A percentile compares a stretch with the other conserved stretches of the same genome.
Evolutionary conservation across 2,113 vertebrate species (phyloP).

Genomic region (Pseudolaguvia tuberculata): DNA sequence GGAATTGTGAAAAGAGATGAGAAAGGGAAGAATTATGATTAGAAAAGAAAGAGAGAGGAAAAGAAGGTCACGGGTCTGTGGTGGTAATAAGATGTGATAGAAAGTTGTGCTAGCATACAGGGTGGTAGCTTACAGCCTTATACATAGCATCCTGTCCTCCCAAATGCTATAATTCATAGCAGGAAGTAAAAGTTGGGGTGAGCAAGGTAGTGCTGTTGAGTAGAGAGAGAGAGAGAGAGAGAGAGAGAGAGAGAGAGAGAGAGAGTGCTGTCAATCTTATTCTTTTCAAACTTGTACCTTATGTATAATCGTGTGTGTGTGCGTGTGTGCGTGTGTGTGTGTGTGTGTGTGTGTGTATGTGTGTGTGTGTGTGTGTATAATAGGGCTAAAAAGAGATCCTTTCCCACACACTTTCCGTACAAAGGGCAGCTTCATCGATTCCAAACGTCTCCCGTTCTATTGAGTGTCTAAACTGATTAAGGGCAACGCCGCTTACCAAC

Average conservation of each 20-base stretch:
- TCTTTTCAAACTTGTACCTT: constrained; percentile 40
- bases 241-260: not conserved
- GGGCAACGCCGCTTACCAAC: constrained; percentile 39
- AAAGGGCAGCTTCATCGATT: constrained; percentile 64
- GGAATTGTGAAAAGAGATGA: not conserved
- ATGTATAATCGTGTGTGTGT: constrained; percentile 17
- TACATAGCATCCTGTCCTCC: constrained; percentile 59
- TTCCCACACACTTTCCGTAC: constrained; percentile 52
- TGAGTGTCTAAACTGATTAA: constrained; percentile 63
- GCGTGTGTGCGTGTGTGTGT: not conserved
- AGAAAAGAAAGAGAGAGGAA: not conserved
- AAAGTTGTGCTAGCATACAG: constrained; percentile 61
- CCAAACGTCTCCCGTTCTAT: constrained; percentile 64
- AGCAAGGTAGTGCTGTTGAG: not conserved
- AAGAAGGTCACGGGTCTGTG: constrained; percentile 47
- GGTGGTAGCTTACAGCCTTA: constrained; percentile 66
- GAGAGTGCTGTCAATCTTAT: constrained; percentile 46
- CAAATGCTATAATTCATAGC: constrained; percentile 65
- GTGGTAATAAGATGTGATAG: constrained; percentile 66
- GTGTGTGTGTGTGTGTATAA: constrained; percentile 50
- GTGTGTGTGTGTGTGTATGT: not conserved
- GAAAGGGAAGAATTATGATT: not conserved
- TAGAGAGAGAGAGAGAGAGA: constrained; percentile 4
- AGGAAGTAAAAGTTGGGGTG: constrained; percentile 18
- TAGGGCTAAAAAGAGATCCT: constrained; percentile 63